Base-by-base conservation (phyloP, 2,888 invertebrate species). In the Esperia sulphurella region DNA sequence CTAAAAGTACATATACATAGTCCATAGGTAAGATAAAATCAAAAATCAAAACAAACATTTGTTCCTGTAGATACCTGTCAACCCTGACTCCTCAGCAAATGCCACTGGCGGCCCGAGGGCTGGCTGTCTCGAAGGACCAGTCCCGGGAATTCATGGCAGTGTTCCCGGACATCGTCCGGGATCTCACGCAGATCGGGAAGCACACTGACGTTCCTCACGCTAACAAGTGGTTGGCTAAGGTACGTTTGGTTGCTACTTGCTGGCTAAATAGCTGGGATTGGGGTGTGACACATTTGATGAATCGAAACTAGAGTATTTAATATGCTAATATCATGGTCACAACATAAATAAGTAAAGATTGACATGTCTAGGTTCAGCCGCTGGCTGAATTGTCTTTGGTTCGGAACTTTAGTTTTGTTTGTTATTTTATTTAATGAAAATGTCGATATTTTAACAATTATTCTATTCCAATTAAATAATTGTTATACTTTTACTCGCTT, bases 121-220 rank as follows among this genome's bases (percentile, higher is more conserved):
- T 92, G 63, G 91, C 92, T 43, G 91, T 93, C 44, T 93, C 93
- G 53, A 95, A 95, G 86, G 96, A 96, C 83, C 96, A 96, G 84
- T 93, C 93, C 75, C 91, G 95, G 66, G 95, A 96, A 78, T 95
- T 97, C 86, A 95, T 96, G 95, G 94, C 95, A 45, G 89, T 95
- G 57, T 97, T 96, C 90, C 96, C 96, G 68, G 96, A 96, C 82
- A 89, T 97, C 65, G 95, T 97, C 52, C 90, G 95, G 64, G 96
- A 96, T 79, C 89, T 97, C 57, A 95, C 95, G 35, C 94, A 95
- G 68, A 92, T 93, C 63, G 93, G 93, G 61, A 93, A 94, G 69
- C 92, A 94, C 77, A 91, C 92, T 53, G 95, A 96, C 74, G 92
- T 95, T 78, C 93, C 94, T 35, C 95, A 95, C 78, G 94, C 95